Evolutionary conservation across 2,113 vertebrate species (phyloP).

Genomic region (Bothrops jararaca): DNA sequence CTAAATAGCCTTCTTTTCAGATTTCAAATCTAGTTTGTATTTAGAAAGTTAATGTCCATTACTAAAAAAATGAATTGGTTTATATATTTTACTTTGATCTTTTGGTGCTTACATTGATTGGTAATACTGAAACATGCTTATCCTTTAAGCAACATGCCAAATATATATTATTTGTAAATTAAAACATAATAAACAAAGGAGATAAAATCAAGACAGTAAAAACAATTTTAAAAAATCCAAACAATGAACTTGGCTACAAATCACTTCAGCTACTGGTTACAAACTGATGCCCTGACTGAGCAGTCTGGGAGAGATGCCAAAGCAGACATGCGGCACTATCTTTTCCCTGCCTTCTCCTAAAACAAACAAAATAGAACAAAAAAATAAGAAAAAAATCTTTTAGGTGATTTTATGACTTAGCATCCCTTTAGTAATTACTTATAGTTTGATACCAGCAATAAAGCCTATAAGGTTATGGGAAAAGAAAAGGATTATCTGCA

Average conservation of each 20-base stretch:
- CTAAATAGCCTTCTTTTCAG: not conserved
- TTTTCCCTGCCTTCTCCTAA: not conserved
- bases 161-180: not conserved
- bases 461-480: not conserved
- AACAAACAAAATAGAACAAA: not conserved
- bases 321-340: not conserved
- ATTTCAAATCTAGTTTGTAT: not conserved
- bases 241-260: not conserved
- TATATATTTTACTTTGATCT: not conserved
- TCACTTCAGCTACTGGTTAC: not conserved
- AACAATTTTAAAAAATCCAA: not conserved
- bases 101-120: not conserved
- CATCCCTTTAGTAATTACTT: not conserved
- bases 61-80: not conserved
- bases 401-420: not conserved
- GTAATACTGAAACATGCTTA: not conserved
- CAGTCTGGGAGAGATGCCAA: not conserved
- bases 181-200: not conserved
- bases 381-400: not conserved
- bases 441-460: not conserved
- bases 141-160: not conserved
- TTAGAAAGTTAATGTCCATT: not conserved
- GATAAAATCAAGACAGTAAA: not conserved
- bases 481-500: not conserved
- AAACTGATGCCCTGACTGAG: slow-evolving; percentile 3